Evolutionary conservation across 1,140 invertebrate species (phyloP).

Genomic region (Oreohelix idahoensis): DNA sequence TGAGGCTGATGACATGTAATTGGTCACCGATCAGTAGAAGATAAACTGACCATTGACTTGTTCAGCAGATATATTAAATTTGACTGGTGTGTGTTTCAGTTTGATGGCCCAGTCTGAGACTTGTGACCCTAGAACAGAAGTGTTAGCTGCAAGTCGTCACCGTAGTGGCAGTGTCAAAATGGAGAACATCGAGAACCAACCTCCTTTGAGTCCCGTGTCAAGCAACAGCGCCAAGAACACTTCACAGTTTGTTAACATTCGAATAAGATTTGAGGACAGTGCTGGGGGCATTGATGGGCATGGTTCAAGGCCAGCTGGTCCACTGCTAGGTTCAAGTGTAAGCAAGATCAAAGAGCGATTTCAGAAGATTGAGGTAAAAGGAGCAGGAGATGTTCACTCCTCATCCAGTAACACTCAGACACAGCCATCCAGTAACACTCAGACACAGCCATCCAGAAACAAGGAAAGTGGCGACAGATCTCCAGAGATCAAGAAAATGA

Average conservation of each 20-base stretch:
- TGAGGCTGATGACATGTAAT: not conserved
- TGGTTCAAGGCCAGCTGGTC: not conserved
- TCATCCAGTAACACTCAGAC: not conserved
- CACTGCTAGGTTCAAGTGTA: slow-evolving; percentile 54
- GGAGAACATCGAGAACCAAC: slow-evolving; percentile 34
- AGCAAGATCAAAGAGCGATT: slow-evolving; percentile 62
- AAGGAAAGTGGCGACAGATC: not conserved
- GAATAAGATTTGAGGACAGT: slow-evolving; percentile 43
- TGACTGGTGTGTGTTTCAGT: not conserved
- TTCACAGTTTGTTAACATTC: slow-evolving; percentile 35
- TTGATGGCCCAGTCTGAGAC: slow-evolving; percentile 39
- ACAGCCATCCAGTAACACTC: not conserved
- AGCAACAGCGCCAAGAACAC: not conserved
- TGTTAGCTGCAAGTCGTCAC: slow-evolving; percentile 49
- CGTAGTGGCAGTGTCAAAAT: slow-evolving; percentile 51
- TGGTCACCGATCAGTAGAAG: no score
- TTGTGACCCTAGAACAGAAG: slow-evolving; percentile 47
- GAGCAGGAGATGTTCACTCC: slow-evolving; percentile 16
- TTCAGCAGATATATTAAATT: not conserved
- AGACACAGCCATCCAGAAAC: not conserved
- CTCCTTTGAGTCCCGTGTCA: not conserved
- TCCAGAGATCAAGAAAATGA: slow-evolving; percentile 7
- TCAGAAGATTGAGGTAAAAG: slow-evolving; percentile 40
- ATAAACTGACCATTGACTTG: not conserved
- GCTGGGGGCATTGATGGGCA: not conserved